Base-by-base conservation (phyloP, 1,140 invertebrate species). In the Andricus grossulariae region DNA sequence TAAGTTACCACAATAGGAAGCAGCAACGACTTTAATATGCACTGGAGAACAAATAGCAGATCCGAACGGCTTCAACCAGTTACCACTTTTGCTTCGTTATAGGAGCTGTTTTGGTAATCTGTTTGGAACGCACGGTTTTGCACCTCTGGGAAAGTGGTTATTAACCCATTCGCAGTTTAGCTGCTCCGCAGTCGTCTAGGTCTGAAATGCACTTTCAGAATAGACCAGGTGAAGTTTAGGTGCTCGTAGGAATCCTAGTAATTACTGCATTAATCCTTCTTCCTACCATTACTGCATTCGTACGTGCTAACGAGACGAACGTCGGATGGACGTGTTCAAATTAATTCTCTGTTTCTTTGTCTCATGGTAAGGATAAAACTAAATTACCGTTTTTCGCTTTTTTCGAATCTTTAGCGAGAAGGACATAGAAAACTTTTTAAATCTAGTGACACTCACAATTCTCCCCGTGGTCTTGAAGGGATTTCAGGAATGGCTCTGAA, bases 51-150 rank as follows among this genome's bases (percentile, higher is more conserved):
- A 7, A 45, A 45, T 45, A 45, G 39, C 7, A 45, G 39, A 45
- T 45, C 10, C 39, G 39, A 45, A 45, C 10, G 39, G 39, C 10
- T 11, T 11, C 7, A 45, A 45, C 60, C 25, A 16, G 5, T 16
- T 39, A 66, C 1, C 32, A 66, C 60, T 66, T 66, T 66, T 39
- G 25, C 15, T 66, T 66, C 21, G 60, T 66, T 45, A 45, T 25
- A 32, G n/a, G 15, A 21, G 32, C 39, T 66, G 32, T 66, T 66
- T 66, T 32, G 60, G 60, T 66, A 66, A 66, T 66, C 60, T 66
- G 60, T 66, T 66, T 45, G 60, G 21, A 66, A 60, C 25, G 60
- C 25, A 66, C 32, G 60, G 60, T 66, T 66, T 66, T 66, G 60
- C n/a, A 39, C 15, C 15, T 66, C 25, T 15, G 13, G 25, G n/a